A percentile compares a stretch with the other conserved stretches of the same genome.
Evolutionary conservation across 2,797 vertebrate species (phyloP).

Genomic region (Manis pentadactyla): DNA sequence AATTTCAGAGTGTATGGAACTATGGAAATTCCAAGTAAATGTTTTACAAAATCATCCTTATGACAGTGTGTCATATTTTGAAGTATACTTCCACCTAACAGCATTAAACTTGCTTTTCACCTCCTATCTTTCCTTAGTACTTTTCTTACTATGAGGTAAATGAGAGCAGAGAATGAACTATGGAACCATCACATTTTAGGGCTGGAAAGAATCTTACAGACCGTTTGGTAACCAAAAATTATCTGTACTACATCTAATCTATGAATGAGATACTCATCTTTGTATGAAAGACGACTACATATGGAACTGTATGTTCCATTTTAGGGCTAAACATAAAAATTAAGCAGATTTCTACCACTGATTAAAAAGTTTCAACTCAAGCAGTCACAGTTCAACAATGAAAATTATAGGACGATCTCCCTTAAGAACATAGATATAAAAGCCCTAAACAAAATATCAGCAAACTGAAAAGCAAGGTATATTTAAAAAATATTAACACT

Average conservation of each 20-base stretch:
- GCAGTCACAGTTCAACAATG: neutral
- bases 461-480: neutral
- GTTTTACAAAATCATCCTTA: neutral
- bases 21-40: conserved; percentile 21
- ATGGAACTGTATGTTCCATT: neutral
- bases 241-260: neutral
- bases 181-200: neutral
- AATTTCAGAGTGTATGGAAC: conserved; percentile 10
- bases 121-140: neutral
- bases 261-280: neutral
- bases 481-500: neutral
- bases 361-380: conserved; percentile 24
- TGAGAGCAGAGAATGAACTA: neutral
- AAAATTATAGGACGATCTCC: neutral
- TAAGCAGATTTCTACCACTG: neutral
- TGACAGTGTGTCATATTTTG: neutral
- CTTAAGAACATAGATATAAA: neutral
- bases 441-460: neutral
- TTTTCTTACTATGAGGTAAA: neutral
- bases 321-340: neutral
- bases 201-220: neutral
- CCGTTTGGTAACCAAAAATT: neutral
- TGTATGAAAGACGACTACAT: neutral
- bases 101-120: neutral
- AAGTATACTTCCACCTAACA: neutral